These are phyloP conservation scores for Sycobia sp. DNA, from an alignment of 1,140 invertebrate genomes.

Conservation along the genomic window DNA sequence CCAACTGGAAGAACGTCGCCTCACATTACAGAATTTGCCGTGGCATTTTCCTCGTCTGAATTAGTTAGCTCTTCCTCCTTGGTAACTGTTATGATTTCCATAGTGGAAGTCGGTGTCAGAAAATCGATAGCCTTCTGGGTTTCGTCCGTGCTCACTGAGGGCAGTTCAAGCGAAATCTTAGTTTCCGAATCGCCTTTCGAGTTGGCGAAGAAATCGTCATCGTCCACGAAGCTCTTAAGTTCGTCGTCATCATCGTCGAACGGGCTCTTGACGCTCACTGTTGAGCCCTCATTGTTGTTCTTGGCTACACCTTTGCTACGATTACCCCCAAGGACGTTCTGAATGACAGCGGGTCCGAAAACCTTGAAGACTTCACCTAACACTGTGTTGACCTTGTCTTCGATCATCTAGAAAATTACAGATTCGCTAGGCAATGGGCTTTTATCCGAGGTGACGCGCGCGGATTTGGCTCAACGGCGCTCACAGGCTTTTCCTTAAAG, in stretches of 20 bases:
- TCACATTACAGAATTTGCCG: too few species aligned
- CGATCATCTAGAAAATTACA: slow-evolving; percentile 74
- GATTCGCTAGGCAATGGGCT: slow-evolving; percentile 8
- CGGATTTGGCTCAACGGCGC: background rate
- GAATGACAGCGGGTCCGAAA: slow-evolving; percentile 70
- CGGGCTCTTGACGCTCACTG: slow-evolving; percentile 51
- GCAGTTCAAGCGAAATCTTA: background rate
- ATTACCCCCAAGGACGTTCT: slow-evolving; percentile 59
- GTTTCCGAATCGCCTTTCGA: background rate
- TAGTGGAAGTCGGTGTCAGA: slow-evolving; percentile 19
- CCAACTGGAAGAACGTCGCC: too few species aligned
- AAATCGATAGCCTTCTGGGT: background rate
- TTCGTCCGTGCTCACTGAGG: background rate
- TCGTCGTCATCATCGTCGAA: slow-evolving; percentile 44
- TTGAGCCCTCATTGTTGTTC: slow-evolving; percentile 39
- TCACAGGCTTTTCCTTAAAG: slow-evolving; percentile 21
- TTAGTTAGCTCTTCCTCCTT: background rate
- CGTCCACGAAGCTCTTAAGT: slow-evolving; percentile 37
- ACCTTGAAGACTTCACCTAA: slow-evolving; percentile 70
- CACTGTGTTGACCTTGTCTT: slow-evolving; percentile 76
- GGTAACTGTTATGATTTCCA: background rate
- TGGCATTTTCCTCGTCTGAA: background rate
- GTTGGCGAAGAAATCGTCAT: slow-evolving; percentile 31
- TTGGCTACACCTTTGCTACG: slow-evolving; percentile 34
- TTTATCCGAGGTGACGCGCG: background rate